These are phyloP conservation scores for Eristalis arbustorum DNA, from an alignment of 2,888 invertebrate genomes.

Conservation along the genomic window DNA sequence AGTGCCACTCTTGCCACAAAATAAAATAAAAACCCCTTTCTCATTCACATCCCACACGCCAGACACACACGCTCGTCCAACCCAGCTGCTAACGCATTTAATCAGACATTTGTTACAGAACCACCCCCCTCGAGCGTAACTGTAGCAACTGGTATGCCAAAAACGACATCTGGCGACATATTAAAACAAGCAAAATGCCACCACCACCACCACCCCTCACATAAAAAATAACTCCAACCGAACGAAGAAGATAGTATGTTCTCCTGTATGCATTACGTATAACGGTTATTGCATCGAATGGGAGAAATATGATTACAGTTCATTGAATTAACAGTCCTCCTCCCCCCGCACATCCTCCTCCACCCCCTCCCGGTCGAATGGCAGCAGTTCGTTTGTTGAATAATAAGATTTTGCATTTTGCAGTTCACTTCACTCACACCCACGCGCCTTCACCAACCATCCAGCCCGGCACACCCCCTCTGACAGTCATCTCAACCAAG, in stretches of 20 bases:
- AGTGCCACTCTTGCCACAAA: constrained; percentile 17
- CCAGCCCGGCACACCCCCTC: neutral
- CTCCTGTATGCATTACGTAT: constrained; percentile 49
- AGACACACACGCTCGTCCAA: constrained; percentile 6
- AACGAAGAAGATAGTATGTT: neutral
- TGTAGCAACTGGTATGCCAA: constrained; percentile 20
- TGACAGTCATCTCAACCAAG: neutral
- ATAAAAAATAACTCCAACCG: constrained; percentile 25
- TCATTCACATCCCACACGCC: neutral
- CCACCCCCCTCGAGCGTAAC: constrained; percentile 39
- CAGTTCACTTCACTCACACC: constrained; percentile 35
- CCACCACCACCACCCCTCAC: constrained; percentile 31
- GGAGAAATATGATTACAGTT: constrained; percentile 67
- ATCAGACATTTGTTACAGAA: constrained; percentile 54
- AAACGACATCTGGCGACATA: constrained; percentile 66
- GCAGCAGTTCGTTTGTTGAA: constrained; percentile 58
- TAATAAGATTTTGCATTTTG: constrained; percentile 68
- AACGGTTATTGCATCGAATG: constrained; percentile 55
- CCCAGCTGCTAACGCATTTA: constrained; percentile 50
- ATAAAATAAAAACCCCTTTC: constrained; percentile 26
- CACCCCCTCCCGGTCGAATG: neutral
- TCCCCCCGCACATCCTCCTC: neutral
- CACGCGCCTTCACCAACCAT: neutral
- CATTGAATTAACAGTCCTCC: constrained; percentile 61
- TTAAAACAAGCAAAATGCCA: constrained; percentile 58